These are phyloP conservation scores for Ochlodes sylvanus DNA, from an alignment of 2,888 invertebrate genomes.

Conservation along the genomic window DNA sequence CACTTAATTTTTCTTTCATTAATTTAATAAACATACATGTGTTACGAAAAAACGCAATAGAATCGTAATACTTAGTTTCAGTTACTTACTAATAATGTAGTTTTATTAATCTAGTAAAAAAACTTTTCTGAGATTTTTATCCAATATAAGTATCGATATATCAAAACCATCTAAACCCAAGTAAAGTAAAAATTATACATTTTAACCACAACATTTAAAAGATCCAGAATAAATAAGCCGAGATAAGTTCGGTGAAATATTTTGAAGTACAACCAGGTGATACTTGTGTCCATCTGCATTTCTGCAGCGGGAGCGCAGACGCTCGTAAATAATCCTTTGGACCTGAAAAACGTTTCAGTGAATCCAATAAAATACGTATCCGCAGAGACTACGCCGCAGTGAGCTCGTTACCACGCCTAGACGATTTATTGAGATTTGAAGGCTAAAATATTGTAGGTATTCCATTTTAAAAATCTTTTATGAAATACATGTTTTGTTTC, in stretches of 20 bases:
- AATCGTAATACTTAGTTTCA: too few species aligned
- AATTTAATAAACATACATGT: too few species aligned
- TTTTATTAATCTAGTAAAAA: too few species aligned
- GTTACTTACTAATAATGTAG: too few species aligned
- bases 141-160: too few species aligned
- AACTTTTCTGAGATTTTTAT: too few species aligned
- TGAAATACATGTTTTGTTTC: constrained; percentile 65
- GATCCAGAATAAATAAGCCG: constrained; percentile 23
- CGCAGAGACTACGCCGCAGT: constrained; percentile 83
- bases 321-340: constrained; percentile 84
- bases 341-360: constrained; percentile 84
- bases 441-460: constrained; percentile 83
- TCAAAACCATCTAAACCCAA: constrained; percentile 5
- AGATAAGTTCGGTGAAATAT: constrained; percentile 31
- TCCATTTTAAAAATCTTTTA: constrained; percentile 79
- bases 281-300: constrained; percentile 77
- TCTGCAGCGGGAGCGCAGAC: constrained; percentile 78
- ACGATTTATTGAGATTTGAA: constrained; percentile 85
- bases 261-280: constrained; percentile 48
- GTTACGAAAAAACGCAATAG: too few species aligned
- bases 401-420: constrained; percentile 84
- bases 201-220: constrained; percentile 14
- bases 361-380: constrained; percentile 85
- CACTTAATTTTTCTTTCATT: too few species aligned
- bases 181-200: neutral